phyloP scores from a whole-genome alignment of 1,140 invertebrate genomes.

The Musca domestica region DNA sequence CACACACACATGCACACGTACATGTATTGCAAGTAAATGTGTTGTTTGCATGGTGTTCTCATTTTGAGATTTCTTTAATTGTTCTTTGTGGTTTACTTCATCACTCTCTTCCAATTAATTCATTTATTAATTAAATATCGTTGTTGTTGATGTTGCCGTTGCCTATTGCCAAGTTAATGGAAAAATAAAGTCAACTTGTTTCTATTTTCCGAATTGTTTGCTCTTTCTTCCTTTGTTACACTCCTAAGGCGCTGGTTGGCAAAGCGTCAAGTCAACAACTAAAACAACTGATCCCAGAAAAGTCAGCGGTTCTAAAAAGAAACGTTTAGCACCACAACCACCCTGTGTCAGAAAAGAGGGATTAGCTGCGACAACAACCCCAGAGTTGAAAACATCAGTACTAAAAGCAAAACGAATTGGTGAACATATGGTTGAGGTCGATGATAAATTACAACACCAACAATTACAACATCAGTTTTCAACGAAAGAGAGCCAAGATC shows the following conservation, averaged over 20 bases:
- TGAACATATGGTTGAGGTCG: no score
- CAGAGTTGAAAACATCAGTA: neutral
- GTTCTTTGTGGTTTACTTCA: neutral
- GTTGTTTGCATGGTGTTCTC: no score
- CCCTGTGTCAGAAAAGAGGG: constrained; percentile 3
- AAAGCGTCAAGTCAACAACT: neutral
- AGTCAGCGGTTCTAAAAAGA: neutral
- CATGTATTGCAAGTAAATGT: no score
- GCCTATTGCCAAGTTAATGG: neutral
- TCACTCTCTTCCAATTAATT: neutral
- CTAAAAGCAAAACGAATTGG: no score
- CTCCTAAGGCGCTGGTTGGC: no score
- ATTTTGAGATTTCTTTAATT: constrained; percentile 4
- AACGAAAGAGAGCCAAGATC: constrained; percentile 15
- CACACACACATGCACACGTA: no score
- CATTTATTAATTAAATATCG: neutral
- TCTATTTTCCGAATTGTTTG: neutral
- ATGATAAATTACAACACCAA: neutral
- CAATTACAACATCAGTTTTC: neutral
- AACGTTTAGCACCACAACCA: constrained; percentile 23
- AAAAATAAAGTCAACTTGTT: neutral
- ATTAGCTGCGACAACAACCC: neutral
- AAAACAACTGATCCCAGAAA: constrained; percentile 2
- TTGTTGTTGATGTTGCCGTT: constrained; percentile 3
- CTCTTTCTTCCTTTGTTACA: no score